Evolutionary conservation across 2,113 vertebrate species (phyloP), one percentile per base, ranked within the genome.

Genomic region (Tricholaema leucomelas): DNA sequence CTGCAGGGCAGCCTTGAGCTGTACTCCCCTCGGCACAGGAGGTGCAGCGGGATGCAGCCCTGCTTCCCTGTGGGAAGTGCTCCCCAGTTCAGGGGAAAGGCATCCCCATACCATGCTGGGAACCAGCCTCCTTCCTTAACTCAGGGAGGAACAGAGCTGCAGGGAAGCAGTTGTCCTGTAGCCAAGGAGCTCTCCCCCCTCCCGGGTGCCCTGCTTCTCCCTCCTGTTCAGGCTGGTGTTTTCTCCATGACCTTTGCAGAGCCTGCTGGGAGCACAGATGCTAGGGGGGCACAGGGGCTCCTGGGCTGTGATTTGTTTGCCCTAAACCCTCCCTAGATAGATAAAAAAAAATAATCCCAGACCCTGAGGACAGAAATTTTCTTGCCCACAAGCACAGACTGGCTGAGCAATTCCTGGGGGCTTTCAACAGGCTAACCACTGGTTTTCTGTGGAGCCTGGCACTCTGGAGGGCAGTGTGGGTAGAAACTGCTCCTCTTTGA

Each of bases 1-100:
- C 77, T 88, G 65, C 73, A 59, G 77, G 70, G 36, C 76, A 75
- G 91, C 88, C 88, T 96, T 94, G 75, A 48, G 82, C 74, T 91
- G 54, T 0, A 1, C 58, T 92, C 31, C 77, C 77, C 36, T 77
- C 2, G 0, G 77, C 24, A 27, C 54, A 72, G 66, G 64, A 81
- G 27, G 35, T 50, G 35, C 23, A 72, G 71, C 35, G 75, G 58
- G 67, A 81, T 48, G 35, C 63, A 67, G 31, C 63, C 48, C 48
- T 56, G 54, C 17, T 63, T 74, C 60, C 33, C 27, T 5, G 1
- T n/a, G 42, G 48, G 25, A 67, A 25, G 0, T 5, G 40, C 36
- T 88, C 27, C 59, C 27, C 35, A 21, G 23, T 28, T 70, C 76
- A 81, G 52, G 81, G 31, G 66, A 83, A 67, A 88, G 12, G 2